Evolutionary conservation across 64 coral and sea anemone genomes (phyloP), one percentile per base, ranked within the genome.

Genomic region (Stylophora pistillata): DNA sequence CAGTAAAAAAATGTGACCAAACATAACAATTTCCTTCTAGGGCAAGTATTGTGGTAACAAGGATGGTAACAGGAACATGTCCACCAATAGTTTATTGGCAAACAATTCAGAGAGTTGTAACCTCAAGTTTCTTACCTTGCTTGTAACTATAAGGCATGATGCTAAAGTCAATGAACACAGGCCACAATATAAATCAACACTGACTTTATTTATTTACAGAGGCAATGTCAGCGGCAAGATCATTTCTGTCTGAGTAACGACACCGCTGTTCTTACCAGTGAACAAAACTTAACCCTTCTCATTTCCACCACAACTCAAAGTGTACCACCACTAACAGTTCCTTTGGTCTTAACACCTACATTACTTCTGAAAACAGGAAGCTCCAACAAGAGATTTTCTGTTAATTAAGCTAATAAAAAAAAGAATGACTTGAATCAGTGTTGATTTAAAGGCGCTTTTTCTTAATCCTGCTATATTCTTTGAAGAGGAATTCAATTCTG

Each of bases 401-500:
- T 20, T 76, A 13, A 81, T 31, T 64, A 13, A 65, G 12, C 64
- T 26, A 81, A 81, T 32, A 56, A 47, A 79, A 72, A 87, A 58
- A 88, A 32, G 73, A 32, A 73, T 33, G 37, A 78, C 78, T 34
- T 26, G 26, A 74, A 93, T 82, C 91, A 93, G 86, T 88, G 86
- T 89, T 81, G 33, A 87, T 73, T 68, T 82, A 73, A 75, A 58
- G 72, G 13, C 37, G 57, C 76, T 87, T 81, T 81, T 81, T 33
- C 78, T 30, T 76, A 78, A 77, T 78, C 27, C 14, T 30, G 17
- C 20, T 37, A 21, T 78, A 76, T 56, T 95, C 89, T 89, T 87
- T 57, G 29, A 69, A 16, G 53, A 77, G 34, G 72, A 71, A 84
- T 61, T 96, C 79, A 96, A 30, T 96, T 96, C 77, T 99, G 97